These are phyloP conservation scores for Tinea trinotella DNA, from an alignment of 2,888 invertebrate genomes.

Conservation along the genomic window DNA sequence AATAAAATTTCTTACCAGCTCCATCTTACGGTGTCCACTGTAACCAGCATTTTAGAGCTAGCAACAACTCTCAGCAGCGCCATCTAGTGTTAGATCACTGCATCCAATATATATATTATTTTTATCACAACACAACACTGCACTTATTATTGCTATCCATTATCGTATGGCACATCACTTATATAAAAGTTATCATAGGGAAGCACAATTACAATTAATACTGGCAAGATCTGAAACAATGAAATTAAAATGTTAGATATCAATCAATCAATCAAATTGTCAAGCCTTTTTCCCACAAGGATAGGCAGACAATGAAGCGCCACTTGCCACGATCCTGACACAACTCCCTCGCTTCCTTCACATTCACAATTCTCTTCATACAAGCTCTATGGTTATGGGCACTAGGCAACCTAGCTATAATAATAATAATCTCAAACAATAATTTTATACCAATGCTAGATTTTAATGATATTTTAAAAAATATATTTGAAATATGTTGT, in stretches of 20 bases:
- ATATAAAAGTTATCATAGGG: not conserved
- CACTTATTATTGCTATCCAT: slow-evolving; percentile 26
- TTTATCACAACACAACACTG: slow-evolving; percentile 32
- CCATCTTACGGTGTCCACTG: slow-evolving; percentile 47
- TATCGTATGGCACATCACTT: slow-evolving; percentile 13
- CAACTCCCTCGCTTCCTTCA: too few relatives aligned
- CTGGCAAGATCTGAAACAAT: slow-evolving; percentile 12
- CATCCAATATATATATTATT: slow-evolving; percentile 57
- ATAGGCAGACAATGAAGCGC: too few relatives aligned
- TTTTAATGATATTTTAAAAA: too few relatives aligned
- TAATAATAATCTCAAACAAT: too few relatives aligned
- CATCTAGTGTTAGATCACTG: slow-evolving; percentile 59
- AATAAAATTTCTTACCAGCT: slow-evolving; percentile 42
- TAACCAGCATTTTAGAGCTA: slow-evolving; percentile 42
- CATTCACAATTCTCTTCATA: too few relatives aligned
- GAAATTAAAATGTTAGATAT: not conserved
- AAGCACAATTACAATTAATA: not conserved
- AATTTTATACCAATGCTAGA: too few relatives aligned
- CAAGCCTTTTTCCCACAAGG: too few relatives aligned
- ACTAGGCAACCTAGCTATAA: too few relatives aligned
- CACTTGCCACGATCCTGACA: too few relatives aligned
- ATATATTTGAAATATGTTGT: too few relatives aligned
- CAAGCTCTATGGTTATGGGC: too few relatives aligned
- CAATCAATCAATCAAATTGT: too few relatives aligned
- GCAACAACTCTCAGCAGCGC: slow-evolving; percentile 48